Evolutionary conservation across 2,797 vertebrate genomes (phyloP).

Genomic region (Lindbergichthys nudifrons): DNA sequence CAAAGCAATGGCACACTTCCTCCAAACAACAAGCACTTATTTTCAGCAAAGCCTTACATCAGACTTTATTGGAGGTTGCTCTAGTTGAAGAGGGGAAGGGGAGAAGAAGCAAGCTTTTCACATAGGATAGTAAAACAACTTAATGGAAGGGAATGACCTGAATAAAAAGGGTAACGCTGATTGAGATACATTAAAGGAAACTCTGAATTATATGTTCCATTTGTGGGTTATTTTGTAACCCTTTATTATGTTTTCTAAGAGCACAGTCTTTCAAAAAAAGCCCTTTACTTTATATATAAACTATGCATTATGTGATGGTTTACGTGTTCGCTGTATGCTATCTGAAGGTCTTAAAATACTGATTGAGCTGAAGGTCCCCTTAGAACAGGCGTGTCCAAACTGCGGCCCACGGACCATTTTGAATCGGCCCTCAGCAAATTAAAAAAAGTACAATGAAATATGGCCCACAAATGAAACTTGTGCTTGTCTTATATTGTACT

Average conservation of each 20-base stretch:
- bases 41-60: conserved; percentile 35
- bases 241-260: conserved; percentile 1
- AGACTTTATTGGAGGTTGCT: conserved; percentile 27
- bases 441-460: too few relatives aligned
- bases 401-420: too few relatives aligned
- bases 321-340: not conserved
- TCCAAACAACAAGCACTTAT: conserved; percentile 28
- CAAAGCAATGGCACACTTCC: not conserved
- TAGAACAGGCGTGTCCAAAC: not conserved
- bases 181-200: conserved; percentile 25
- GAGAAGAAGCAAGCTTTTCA: conserved; percentile 9
- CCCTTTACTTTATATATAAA: conserved; percentile 4
- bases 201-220: conserved; percentile 23
- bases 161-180: conserved; percentile 18
- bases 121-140: conserved; percentile 26
- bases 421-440: too few relatives aligned
- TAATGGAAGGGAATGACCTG: conserved; percentile 25
- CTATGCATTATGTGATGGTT: not conserved
- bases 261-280: conserved; percentile 5
- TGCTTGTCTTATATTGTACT: too few relatives aligned
- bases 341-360: not conserved
- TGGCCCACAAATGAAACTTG: too few relatives aligned
- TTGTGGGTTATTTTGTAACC: conserved; percentile 17
- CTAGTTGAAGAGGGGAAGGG: not conserved
- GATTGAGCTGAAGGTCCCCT: not conserved